These are phyloP conservation scores for Molanna angustata DNA, from an alignment of 2,888 invertebrate species.

Conservation along the genomic window DNA sequence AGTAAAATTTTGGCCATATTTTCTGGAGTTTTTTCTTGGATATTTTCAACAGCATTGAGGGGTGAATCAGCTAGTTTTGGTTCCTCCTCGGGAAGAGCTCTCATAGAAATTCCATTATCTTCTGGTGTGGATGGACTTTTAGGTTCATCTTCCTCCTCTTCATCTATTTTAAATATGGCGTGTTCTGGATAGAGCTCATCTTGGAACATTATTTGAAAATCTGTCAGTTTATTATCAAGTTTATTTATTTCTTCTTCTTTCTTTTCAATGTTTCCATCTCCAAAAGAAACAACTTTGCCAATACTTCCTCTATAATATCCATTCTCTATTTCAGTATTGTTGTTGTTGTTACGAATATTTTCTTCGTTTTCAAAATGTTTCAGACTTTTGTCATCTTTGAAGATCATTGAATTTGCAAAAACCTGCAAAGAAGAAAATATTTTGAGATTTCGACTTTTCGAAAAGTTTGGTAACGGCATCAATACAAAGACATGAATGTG, in stretches of 20 bases:
- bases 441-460: too few relatives aligned
- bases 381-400: constrained; percentile 47
- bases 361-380: constrained; percentile 46
- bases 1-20: constrained; percentile 19
- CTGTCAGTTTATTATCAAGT: constrained; percentile 40
- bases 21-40: constrained; percentile 8
- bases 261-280: constrained; percentile 46
- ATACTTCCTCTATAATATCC: constrained; percentile 18
- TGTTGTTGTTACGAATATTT: constrained; percentile 51
- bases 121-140: constrained; percentile 41
- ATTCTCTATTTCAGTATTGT: constrained; percentile 38
- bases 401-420: constrained; percentile 53
- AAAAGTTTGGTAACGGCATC: too few relatives aligned
- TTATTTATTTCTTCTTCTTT: neutral
- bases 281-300: constrained; percentile 48
- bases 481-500: too few relatives aligned
- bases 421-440: constrained; percentile 44
- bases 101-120: constrained; percentile 49
- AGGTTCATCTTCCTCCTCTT: constrained; percentile 42
- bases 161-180: constrained; percentile 43
- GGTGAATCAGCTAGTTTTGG: neutral
- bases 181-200: constrained; percentile 43
- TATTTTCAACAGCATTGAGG: neutral
- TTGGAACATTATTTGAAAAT: constrained; percentile 56
- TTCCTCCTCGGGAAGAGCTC: neutral